phyloP scores from a whole-genome alignment of 2,888 invertebrate genomes.

The Platerodrilus igneus region DNA sequence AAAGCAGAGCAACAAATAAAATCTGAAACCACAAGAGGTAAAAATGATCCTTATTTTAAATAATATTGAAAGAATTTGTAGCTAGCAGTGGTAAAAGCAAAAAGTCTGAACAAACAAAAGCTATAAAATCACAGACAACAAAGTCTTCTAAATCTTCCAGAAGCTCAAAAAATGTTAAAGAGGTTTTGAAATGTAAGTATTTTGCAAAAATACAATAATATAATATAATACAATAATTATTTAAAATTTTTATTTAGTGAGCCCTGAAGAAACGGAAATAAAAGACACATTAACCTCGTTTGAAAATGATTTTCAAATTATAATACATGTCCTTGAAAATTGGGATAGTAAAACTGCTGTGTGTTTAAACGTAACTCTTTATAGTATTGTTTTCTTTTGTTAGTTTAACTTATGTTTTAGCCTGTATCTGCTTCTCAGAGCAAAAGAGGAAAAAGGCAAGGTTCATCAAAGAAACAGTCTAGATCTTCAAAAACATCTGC shows the following conservation, averaged over 20 bases:
- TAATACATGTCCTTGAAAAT: constrained; percentile 33
- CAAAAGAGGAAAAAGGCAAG: too few species aligned
- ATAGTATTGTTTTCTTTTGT: too few species aligned
- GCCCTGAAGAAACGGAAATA: constrained; percentile 17
- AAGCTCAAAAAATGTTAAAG: constrained; percentile 18
- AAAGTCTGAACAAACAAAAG: constrained; percentile 11
- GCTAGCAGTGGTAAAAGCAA: constrained; percentile 4
- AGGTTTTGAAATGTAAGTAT: not conserved
- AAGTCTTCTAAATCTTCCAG: constrained; percentile 15
- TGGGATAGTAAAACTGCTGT: constrained; percentile 34
- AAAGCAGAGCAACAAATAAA: constrained; percentile 1
- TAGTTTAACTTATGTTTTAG: too few species aligned
- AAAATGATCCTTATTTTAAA: not conserved
- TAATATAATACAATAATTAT: not conserved
- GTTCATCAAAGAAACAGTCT: not conserved
- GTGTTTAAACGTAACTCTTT: constrained; percentile 7
- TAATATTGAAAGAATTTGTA: not conserved
- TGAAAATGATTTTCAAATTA: constrained; percentile 27
- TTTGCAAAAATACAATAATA: too few species aligned
- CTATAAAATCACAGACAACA: constrained; percentile 12
- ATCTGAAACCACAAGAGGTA: constrained; percentile 5
- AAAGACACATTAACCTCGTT: constrained; percentile 28
- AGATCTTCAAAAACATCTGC: not conserved
- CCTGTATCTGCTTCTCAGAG: too few species aligned
- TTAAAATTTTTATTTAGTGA: constrained; percentile 5